phyloP scores from a whole-genome alignment of 1,140 invertebrate genomes.

The Argopecten irradians region DNA sequence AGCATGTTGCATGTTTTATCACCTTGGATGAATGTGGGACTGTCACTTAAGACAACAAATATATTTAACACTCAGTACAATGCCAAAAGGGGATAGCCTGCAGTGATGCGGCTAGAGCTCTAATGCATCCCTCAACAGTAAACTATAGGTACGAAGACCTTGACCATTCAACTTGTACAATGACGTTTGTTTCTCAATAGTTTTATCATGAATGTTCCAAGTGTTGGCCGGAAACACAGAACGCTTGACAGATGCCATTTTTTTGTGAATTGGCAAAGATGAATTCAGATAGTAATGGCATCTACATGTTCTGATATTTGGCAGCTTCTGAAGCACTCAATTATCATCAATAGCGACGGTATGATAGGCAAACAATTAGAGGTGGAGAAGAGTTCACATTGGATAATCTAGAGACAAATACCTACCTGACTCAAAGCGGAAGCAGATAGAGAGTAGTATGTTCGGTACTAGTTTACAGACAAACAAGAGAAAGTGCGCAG shows the following conservation, averaged over 20 bases:
- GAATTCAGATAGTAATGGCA: neutral
- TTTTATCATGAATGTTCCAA: neutral
- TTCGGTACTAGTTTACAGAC: neutral
- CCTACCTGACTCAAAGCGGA: neutral
- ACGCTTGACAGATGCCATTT: slow-evolving; percentile 2
- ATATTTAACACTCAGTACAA: neutral
- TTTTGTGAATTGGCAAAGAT: slow-evolving; percentile 14
- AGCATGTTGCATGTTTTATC: slow-evolving; percentile 3
- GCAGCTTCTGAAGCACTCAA: neutral
- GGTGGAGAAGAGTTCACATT: neutral
- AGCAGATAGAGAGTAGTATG: neutral
- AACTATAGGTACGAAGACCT: neutral
- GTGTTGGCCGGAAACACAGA: neutral
- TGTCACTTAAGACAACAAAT: slow-evolving; percentile 16
- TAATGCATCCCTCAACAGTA: neutral
- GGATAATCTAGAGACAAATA: neutral
- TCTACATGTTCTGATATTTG: slow-evolving; percentile 11
- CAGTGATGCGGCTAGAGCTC: neutral
- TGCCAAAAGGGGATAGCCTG: neutral
- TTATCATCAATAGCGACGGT: neutral
- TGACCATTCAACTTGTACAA: neutral
- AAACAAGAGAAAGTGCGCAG: slow-evolving; percentile 2
- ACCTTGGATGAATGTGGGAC: neutral
- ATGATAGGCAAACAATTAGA: slow-evolving; percentile 16
- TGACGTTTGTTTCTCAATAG: neutral